Evolutionary conservation across 2,888 invertebrate species (phyloP).

Genomic region (Hecatera dysodea): DNA sequence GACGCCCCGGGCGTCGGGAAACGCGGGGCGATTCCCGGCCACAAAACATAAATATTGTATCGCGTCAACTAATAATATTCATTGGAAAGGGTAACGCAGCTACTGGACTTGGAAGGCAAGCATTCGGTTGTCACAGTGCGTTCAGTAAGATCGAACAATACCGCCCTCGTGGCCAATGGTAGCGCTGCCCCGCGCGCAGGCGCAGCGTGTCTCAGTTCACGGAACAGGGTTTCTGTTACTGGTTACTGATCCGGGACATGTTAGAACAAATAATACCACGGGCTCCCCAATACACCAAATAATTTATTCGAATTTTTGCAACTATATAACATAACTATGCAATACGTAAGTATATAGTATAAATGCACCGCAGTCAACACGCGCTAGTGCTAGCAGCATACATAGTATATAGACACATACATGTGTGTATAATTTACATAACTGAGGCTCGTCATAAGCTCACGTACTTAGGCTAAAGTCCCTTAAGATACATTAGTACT

Average conservation of each 20-base stretch:
- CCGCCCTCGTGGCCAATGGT: no score
- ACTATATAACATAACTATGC: slow-evolving; percentile 61
- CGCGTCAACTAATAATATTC: no score
- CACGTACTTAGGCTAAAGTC: slow-evolving; percentile 80
- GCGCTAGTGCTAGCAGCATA: slow-evolving; percentile 68
- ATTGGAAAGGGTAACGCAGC: no score
- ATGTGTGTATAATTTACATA: slow-evolving; percentile 56
- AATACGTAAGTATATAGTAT: slow-evolving; percentile 59
- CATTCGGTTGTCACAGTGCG: no score
- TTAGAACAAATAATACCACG: slow-evolving; percentile 61
- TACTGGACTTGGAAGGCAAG: no score
- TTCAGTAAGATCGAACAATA: no score
- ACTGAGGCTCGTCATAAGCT: slow-evolving; percentile 67
- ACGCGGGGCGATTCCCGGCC: no score
- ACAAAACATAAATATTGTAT: no score
- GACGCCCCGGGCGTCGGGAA: no score
- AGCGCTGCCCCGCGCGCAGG: not conserved
- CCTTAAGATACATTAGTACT: slow-evolving; percentile 64
- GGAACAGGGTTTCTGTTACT: not conserved
- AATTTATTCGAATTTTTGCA: slow-evolving; percentile 68
- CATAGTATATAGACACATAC: slow-evolving; percentile 50
- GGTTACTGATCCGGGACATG: not conserved
- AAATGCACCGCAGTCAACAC: slow-evolving; percentile 73
- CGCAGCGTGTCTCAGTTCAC: not conserved
- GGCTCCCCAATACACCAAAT: slow-evolving; percentile 59